Evolutionary conservation across 2,888 invertebrate species (phyloP), one percentile per base, ranked within the genome.

Genomic region (Sipunculus nudus): DNA sequence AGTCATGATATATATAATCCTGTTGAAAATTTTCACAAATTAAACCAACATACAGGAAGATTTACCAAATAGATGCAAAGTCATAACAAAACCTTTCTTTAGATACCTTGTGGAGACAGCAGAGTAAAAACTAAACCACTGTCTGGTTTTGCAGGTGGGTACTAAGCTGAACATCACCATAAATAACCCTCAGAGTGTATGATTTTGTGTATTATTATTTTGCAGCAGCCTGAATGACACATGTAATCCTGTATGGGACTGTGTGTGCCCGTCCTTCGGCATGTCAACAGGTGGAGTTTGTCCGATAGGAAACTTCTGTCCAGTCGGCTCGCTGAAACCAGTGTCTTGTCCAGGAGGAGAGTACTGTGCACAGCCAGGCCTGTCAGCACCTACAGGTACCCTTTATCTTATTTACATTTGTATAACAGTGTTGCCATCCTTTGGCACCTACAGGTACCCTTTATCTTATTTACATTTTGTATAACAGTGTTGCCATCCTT

Each of bases 171-270:
- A n/a, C n/a, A n/a, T n/a, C n/a, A n/a, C n/a, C n/a, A n/a, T n/a
- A n/a, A n/a, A n/a, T n/a, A n/a, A n/a, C n/a, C n/a, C n/a, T n/a
- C n/a, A n/a, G n/a, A n/a, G n/a, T n/a, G n/a, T n/a, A n/a, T n/a
- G n/a, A n/a, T n/a, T n/a, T n/a, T n/a, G n/a, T n/a, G n/a, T n/a
- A n/a, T n/a, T n/a, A n/a, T n/a, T n/a, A n/a, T n/a, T n/a, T n/a
- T n/a, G 10, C 63, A 78, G 78, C 55, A 72, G 63, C 29, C 66
- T 78, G 28, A 80, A 79, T 61, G 73, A 76, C 65, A 80, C 81
- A 0, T 81, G 81, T 63, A 71, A 75, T 1, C 78, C 79, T 1
- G 60, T 64, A 41, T 80, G 80, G 80, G 78, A 79, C 67, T 81
- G 81, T 65, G 74, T 75, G 3, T 81, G 80, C 65, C 75, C 79